phyloP scores from a whole-genome alignment of 2,888 invertebrate species.

The Drosophila mulleri region DNA sequence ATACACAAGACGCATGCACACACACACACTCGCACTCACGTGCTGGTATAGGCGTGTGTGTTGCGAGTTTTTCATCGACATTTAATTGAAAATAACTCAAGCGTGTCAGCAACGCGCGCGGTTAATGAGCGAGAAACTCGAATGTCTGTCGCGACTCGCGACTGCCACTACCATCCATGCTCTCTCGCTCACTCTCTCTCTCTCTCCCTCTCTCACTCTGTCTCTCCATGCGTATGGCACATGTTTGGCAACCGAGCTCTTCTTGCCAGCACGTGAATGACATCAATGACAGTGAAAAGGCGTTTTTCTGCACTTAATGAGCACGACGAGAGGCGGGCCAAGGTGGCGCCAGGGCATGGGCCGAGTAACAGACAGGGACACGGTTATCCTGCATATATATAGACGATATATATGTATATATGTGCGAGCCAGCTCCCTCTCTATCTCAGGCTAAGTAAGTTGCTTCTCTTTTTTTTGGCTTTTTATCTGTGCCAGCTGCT shows the following conservation, averaged over 20 bases:
- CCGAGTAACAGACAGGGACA: constrained; percentile 12
- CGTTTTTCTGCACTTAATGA: constrained; percentile 78
- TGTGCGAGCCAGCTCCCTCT: neutral
- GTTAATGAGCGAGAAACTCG: constrained; percentile 81
- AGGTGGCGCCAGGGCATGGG: constrained; percentile 15
- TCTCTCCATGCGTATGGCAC: constrained; percentile 22
- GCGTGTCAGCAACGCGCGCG: constrained; percentile 77
- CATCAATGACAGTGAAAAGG: constrained; percentile 78
- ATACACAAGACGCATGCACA: constrained; percentile 5
- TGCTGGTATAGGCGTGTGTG: constrained; percentile 34
- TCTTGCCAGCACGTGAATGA: constrained; percentile 74
- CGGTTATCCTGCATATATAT: constrained; percentile 12
- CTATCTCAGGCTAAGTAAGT: constrained; percentile 55
- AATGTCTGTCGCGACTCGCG: constrained; percentile 71
- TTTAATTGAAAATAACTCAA: constrained; percentile 82
- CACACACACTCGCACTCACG: neutral
- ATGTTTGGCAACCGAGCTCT: constrained; percentile 43
- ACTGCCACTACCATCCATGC: constrained; percentile 32
- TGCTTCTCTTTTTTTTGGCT: constrained; percentile 35
- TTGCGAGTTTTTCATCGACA: constrained; percentile 72
- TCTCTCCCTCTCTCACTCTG: constrained; percentile 3
- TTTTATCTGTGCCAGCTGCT: constrained; percentile 56
- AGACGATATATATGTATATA: neutral
- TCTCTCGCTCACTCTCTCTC: neutral
- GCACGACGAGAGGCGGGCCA: constrained; percentile 44